Evolutionary conservation across 2,888 invertebrate species (phyloP).

Genomic region (Drosophila prolongata): DNA sequence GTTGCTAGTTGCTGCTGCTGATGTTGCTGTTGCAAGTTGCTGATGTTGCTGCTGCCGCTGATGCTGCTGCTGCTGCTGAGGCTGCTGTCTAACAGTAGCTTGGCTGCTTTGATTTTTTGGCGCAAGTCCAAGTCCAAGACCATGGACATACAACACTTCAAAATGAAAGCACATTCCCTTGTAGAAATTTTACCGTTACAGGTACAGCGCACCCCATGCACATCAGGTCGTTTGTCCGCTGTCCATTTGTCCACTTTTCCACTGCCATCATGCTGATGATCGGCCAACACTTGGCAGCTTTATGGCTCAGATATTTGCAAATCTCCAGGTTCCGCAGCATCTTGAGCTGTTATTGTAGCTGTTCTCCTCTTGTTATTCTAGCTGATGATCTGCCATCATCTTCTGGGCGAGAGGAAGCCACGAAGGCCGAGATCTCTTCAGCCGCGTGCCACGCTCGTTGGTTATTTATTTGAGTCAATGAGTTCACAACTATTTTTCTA

Average conservation of each 20-base stretch:
- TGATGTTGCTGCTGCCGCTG: constrained; percentile 42
- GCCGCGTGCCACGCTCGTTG: constrained; percentile 69
- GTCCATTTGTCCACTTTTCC: constrained; percentile 25
- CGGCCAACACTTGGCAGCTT: constrained; percentile 72
- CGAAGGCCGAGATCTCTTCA: constrained; percentile 38
- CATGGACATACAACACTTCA: constrained; percentile 74
- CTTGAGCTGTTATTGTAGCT: constrained; percentile 67
- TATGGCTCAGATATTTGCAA: constrained; percentile 78
- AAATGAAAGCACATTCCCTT: constrained; percentile 80
- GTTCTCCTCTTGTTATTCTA: constrained; percentile 73
- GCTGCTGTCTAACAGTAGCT: constrained; percentile 72
- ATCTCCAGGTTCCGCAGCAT: constrained; percentile 52
- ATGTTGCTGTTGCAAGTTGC: constrained; percentile 55
- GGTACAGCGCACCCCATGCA: constrained; percentile 46
- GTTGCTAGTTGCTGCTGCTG: constrained; percentile 49
- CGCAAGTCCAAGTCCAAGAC: constrained; percentile 66
- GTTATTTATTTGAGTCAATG: constrained; percentile 79
- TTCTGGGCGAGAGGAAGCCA: constrained; percentile 14
- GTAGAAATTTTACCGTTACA: constrained; percentile 77
- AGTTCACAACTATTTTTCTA: constrained; percentile 73
- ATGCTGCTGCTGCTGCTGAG: constrained; percentile 37
- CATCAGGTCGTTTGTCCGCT: constrained; percentile 65
- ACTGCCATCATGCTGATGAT: constrained; percentile 50
- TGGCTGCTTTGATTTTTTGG: constrained; percentile 65
- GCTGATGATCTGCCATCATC: constrained; percentile 65